Percentiles rank a stretch among this genome's conserved stretches.
Conservation (phyloP, 2,797 vertebrate species). For the Macroramphosus scolopax region DNA sequence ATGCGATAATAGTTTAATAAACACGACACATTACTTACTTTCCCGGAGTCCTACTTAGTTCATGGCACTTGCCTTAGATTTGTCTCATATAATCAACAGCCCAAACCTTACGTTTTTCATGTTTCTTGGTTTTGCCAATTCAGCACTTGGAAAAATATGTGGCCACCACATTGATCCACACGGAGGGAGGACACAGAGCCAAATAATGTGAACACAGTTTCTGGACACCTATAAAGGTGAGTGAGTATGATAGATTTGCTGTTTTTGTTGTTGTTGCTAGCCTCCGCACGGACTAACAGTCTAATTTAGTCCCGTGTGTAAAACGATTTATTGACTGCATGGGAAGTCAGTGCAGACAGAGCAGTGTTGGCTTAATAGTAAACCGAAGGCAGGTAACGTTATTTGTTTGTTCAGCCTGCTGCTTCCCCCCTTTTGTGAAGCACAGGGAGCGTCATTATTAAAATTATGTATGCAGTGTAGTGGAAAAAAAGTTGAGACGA, state of each 20-base stretch:
- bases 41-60: too few species aligned
- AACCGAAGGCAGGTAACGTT: slow-evolving; percentile 41
- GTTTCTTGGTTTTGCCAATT: slow-evolving; percentile 47
- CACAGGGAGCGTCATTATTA: too few species aligned
- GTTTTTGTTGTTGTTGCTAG: slow-evolving; percentile 7
- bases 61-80: too few species aligned
- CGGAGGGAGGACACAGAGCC: slow-evolving; percentile 65
- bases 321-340: neutral
- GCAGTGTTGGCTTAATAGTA: slow-evolving; percentile 45
- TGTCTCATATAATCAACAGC: neutral
- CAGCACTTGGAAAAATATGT: slow-evolving; percentile 70
- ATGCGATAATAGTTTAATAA: neutral
- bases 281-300: too few species aligned
- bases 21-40: too few species aligned
- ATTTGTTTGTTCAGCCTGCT: slow-evolving; percentile 24
- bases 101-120: slow-evolving; percentile 38
- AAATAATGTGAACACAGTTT: slow-evolving; percentile 79
- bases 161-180: slow-evolving; percentile 73
- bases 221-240: slow-evolving; percentile 71
- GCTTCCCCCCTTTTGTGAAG: too few species aligned
- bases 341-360: slow-evolving; percentile 20
- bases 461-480: neutral
- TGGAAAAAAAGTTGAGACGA: neutral
- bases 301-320: too few species aligned
- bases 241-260: slow-evolving; percentile 20